These are phyloP conservation scores for Clinocottus analis DNA, from an alignment of 2,113 vertebrate genomes.

Conservation along the genomic window DNA sequence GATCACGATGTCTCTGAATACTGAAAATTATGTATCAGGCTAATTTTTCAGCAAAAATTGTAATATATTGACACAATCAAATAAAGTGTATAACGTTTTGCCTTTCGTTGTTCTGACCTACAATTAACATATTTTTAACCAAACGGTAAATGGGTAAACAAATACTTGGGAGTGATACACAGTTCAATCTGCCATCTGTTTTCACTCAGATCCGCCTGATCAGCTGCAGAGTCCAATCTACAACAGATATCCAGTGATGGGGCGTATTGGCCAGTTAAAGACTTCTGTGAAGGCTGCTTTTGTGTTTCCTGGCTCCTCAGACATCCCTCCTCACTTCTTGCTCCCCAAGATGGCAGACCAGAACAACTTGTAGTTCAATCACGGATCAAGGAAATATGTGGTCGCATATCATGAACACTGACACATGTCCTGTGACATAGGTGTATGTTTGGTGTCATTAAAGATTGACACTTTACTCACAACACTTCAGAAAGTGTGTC, in stretches of 20 bases:
- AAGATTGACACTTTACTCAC: constrained; percentile 18
- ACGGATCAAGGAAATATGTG: neutral
- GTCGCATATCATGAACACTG: neutral
- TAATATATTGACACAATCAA: neutral
- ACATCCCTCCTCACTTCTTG: neutral
- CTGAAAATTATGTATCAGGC: neutral
- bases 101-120: neutral
- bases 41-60: neutral
- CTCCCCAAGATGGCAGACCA: neutral
- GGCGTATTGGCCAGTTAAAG: neutral
- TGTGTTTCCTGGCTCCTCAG: neutral
- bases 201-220: neutral
- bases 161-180: neutral
- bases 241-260: neutral
- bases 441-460: neutral
- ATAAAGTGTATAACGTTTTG: neutral
- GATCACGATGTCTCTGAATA: neutral
- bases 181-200: neutral
- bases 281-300: neutral
- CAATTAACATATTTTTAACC: neutral
- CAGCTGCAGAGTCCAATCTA: neutral
- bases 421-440: constrained; percentile 13
- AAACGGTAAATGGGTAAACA: neutral
- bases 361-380: neutral
- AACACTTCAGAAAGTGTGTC: constrained; percentile 16